Evolutionary conservation across 2,888 invertebrate species (phyloP).

Genomic region (Leucophenga montana): DNA sequence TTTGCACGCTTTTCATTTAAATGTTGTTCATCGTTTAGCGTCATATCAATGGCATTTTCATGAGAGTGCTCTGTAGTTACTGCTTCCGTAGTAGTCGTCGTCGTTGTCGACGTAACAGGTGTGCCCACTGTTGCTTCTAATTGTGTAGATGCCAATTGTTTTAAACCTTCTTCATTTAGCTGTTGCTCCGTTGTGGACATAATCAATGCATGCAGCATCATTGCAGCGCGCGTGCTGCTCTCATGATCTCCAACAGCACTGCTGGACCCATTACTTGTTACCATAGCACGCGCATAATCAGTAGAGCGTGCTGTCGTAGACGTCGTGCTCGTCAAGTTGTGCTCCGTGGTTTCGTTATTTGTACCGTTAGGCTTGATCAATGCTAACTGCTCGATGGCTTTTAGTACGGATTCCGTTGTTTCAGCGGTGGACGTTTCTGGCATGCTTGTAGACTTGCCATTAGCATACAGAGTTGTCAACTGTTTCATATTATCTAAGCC

Average conservation of each 20-base stretch:
- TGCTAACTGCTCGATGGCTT: slow-evolving; percentile 1
- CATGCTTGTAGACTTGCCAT: slow-evolving; percentile 9
- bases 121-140: slow-evolving; percentile 7
- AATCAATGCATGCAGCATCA: slow-evolving; percentile 52
- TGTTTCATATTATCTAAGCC: slow-evolving; percentile 30
- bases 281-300: slow-evolving; percentile 49
- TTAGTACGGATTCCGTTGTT: slow-evolving; percentile 6
- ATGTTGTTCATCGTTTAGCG: slow-evolving; percentile 21
- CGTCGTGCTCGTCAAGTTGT: neutral
- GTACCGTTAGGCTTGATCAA: neutral
- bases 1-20: slow-evolving; percentile 64
- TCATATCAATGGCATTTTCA: slow-evolving; percentile 56
- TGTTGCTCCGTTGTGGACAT: slow-evolving; percentile 36
- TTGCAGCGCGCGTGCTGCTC: slow-evolving; percentile 36
- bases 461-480: neutral
- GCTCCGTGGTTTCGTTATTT: neutral
- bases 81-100: slow-evolving; percentile 39
- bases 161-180: slow-evolving; percentile 3
- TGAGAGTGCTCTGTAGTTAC: slow-evolving; percentile 43
- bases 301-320: slow-evolving; percentile 6
- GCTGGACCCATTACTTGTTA: slow-evolving; percentile 1
- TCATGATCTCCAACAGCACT: neutral
- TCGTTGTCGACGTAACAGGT: slow-evolving; percentile 21
- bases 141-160: slow-evolving; percentile 10
- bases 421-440: slow-evolving; percentile 27